Evolutionary conservation across 2,888 invertebrate species (phyloP).

Genomic region (Rhopalosiphum nymphaeae): DNA sequence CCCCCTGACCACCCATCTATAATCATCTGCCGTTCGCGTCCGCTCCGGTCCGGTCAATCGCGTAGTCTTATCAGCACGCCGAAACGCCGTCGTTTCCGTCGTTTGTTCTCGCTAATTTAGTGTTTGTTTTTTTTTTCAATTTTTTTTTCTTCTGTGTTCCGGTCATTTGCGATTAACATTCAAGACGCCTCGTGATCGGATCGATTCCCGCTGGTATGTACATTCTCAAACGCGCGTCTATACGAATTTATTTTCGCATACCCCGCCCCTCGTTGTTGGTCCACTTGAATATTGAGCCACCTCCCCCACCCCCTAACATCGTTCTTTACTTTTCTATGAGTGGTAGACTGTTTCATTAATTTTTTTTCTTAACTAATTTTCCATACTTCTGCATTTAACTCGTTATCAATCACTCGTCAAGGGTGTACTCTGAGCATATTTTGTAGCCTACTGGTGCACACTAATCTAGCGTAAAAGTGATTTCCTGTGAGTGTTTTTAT

Average conservation of each 20-base stretch:
- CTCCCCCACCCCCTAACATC: not conserved
- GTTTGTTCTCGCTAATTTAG: not conserved
- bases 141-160: not conserved
- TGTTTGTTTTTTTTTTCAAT: not conserved
- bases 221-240: not conserved
- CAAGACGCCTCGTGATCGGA: not conserved
- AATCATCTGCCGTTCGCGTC: not conserved
- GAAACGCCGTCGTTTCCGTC: constrained; percentile 16
- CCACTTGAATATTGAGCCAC: not conserved
- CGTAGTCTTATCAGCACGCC: constrained; percentile 23
- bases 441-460: not conserved
- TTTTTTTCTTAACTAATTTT: not conserved
- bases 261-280: not conserved
- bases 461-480: not conserved
- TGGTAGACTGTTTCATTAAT: not conserved
- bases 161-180: not conserved
- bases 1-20: not conserved
- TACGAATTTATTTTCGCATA: not conserved
- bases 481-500: not conserved
- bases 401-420: not conserved
- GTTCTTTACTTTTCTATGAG: not conserved
- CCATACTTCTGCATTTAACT: not conserved
- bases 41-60: not conserved
- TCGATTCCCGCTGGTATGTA: not conserved
- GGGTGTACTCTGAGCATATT: not conserved